A percentile compares a stretch with the other conserved stretches of the same genome.
Conservation (phyloP, 2,113 vertebrate genomes). For the Tyto alba region DNA sequence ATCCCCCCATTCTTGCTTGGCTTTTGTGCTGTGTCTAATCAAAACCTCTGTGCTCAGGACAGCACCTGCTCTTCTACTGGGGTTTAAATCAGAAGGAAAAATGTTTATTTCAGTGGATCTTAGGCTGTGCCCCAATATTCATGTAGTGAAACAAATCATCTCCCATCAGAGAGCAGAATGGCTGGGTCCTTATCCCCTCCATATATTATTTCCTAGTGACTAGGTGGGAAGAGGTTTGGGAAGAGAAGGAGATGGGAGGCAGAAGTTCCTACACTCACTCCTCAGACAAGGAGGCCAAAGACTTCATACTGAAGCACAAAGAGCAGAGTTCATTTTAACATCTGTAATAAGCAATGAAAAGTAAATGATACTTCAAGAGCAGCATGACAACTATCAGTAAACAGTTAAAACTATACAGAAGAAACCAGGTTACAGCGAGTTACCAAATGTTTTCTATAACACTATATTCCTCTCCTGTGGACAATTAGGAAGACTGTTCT, state of each 20-base stretch:
- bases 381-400: background rate
- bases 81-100: background rate
- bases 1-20: background rate
- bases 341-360: background rate
- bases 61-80: background rate
- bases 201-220: background rate
- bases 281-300: background rate
- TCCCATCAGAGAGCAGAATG: background rate
- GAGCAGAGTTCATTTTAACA: background rate
- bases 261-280: background rate
- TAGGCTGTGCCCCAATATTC: background rate
- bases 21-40: background rate
- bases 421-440: background rate
- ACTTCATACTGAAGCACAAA: background rate
- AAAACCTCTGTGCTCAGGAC: background rate
- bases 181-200: background rate
- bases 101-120: background rate
- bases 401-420: constrained; percentile 35
- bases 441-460: constrained; percentile 55
- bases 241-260: background rate
- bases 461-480: constrained; percentile 20
- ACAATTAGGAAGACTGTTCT: constrained; percentile 2
- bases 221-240: background rate
- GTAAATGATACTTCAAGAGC: background rate
- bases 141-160: background rate